A percentile compares a stretch with the other conserved stretches of the same genome.
Evolutionary conservation across 2,797 vertebrate genomes (phyloP).

Genomic region (Oryzias dopingdopingensis): DNA sequence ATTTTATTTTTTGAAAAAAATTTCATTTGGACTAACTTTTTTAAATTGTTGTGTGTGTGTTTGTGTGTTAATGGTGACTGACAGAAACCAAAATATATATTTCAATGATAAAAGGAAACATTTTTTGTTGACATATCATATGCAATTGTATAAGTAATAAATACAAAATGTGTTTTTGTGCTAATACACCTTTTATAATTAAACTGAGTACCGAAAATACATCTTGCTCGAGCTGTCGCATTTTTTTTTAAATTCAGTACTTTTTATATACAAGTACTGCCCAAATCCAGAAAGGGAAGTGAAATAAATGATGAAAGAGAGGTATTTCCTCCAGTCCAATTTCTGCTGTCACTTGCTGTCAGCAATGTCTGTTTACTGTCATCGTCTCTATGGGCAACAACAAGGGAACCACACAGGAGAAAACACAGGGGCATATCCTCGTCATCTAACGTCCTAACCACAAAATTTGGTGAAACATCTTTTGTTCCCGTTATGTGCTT

Average conservation of each 20-base stretch:
- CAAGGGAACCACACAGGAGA: conserved; percentile 56
- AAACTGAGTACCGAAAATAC: conserved; percentile 34
- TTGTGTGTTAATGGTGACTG: not conserved
- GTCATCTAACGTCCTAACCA: too few relatives aligned
- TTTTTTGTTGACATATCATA: not conserved
- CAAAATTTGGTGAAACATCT: too few relatives aligned
- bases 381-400: conserved; percentile 58
- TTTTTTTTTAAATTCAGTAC: conserved; percentile 42
- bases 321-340: conserved; percentile 61
- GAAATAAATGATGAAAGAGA: conserved; percentile 65
- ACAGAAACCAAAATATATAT: not conserved
- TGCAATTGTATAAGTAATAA: not conserved
- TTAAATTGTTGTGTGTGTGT: not conserved
- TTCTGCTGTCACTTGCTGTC: conserved; percentile 54
- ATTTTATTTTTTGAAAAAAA: not conserved
- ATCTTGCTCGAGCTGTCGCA: conserved; percentile 9
- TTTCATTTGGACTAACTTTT: not conserved
- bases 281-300: conserved; percentile 70
- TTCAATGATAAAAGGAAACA: not conserved
- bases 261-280: conserved; percentile 10
- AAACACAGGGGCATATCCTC: conserved; percentile 66
- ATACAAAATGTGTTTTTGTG: not conserved
- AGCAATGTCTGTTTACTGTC: conserved; percentile 71
- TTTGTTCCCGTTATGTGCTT: too few relatives aligned
- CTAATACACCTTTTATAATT: not conserved